These are phyloP conservation scores for Struthidea cinerea DNA, from an alignment of 2,113 vertebrate genomes.

Conservation along the genomic window DNA sequence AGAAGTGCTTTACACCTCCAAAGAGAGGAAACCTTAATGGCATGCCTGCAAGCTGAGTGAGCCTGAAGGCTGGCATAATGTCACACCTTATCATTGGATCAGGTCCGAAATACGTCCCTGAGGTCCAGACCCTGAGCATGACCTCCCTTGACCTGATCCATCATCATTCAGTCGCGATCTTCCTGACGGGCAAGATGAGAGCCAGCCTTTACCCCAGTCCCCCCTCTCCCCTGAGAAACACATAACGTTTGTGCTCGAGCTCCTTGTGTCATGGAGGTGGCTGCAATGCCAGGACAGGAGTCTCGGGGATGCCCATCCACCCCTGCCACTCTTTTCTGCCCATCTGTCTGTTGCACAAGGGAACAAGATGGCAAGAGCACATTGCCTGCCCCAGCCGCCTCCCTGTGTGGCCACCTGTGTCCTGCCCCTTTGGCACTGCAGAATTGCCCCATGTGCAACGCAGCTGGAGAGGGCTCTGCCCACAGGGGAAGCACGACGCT, in stretches of 20 bases:
- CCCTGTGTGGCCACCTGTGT: fast-evolving
- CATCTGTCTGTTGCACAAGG: not conserved
- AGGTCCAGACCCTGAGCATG: not conserved
- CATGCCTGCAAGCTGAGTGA: not conserved
- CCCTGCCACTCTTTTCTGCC: not conserved
- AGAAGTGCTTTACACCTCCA: constrained; percentile 9
- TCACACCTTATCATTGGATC: not conserved
- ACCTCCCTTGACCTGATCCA: not conserved
- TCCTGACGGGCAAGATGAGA: not conserved
- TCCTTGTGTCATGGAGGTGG: fast-evolving
- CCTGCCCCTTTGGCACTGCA: not conserved
- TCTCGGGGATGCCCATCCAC: fast-evolving
- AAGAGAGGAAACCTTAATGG: not conserved
- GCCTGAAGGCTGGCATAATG: not conserved
- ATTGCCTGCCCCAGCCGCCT: not conserved
- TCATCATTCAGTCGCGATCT: fast-evolving
- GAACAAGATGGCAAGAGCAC: not conserved
- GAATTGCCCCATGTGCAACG: not conserved
- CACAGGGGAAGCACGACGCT: fast-evolving
- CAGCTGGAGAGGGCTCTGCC: not conserved
- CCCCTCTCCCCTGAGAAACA: not conserved
- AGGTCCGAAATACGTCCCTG: not conserved
- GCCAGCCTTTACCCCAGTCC: not conserved
- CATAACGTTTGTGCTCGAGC: fast-evolving
- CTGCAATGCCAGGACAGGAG: not conserved